Base-by-base conservation (phyloP, 2,888 invertebrate genomes). In the Apeira syringaria region DNA sequence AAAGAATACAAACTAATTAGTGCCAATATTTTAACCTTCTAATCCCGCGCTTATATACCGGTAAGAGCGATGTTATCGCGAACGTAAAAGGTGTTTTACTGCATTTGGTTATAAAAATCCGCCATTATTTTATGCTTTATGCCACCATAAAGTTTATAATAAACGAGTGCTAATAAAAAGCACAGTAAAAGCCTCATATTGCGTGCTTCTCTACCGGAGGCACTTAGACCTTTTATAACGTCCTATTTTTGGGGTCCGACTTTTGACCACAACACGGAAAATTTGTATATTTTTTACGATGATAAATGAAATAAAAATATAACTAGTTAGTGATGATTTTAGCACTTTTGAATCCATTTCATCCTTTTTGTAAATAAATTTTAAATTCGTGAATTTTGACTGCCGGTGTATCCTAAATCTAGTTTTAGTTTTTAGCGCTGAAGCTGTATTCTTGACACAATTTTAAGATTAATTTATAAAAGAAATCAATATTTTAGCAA, bases 71-170 rank as follows among this genome's bases (percentile, higher is more conserved):
- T 55, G 50, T 50, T 47, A 52, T 47, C 32, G 38, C 73, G 64
- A 50, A 64, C 76, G 70, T 82, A 81, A 87, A 86, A 80, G 80
- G 83, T 81, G 82, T 84, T 87, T 86, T 86, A 86, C 74, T 68
- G 75, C 73, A 77, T 72, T 74, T 72, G 72, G 78, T 72, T 80
- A 72, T 85, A 87, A 86, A 85, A 85, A 79, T 78, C 63, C 70
- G 73, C 74, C 78, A 80, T 87, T 84, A 87, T 81, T 82, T 72
- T 79, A 84, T 78, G 70, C 74, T 84, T 87, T 85, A 86, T 83
- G 73, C 64, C 59, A 63, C 61, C 77, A 80, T 88, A 88, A 88
- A 85, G 68, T 84, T 86, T 83, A 84, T 87, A 85, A 85, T 85
- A 85, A 85, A 86, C 81, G 80, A 68, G 68, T 68, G 51, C 51